These are phyloP conservation scores for Lerista edwardsae DNA, from an alignment of 2,797 vertebrate genomes.

Conservation along the genomic window DNA sequence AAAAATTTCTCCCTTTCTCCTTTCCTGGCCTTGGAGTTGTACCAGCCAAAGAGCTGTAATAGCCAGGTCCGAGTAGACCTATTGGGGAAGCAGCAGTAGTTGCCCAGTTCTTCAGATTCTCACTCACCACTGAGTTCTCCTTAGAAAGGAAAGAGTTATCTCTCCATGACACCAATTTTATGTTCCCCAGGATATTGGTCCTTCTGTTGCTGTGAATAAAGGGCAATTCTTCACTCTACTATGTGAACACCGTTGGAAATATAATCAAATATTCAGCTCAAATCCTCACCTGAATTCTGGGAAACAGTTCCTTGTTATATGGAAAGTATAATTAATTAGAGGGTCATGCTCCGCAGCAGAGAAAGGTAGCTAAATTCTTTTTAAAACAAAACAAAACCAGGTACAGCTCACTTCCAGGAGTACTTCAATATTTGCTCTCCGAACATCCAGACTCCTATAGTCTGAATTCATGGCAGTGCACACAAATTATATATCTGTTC, in stretches of 20 bases:
- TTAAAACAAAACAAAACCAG: not conserved
- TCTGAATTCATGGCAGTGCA: conserved; percentile 15
- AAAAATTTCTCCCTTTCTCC: no score
- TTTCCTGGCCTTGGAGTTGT: no score
- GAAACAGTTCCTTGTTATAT: not conserved
- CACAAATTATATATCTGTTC: conserved; percentile 25
- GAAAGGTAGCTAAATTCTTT: not conserved
- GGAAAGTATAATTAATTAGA: conserved; percentile 30
- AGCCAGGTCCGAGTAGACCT: no score
- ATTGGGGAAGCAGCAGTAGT: not conserved
- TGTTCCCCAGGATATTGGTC: not conserved
- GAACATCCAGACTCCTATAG: not conserved
- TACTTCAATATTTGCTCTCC: conserved; percentile 32
- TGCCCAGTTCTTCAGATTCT: not conserved
- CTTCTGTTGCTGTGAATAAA: not conserved
- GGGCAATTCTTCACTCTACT: not conserved
- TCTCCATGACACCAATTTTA: not conserved
- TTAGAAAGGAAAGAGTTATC: not conserved
- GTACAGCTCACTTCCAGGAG: not conserved
- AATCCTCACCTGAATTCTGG: not conserved
- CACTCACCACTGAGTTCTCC: not conserved
- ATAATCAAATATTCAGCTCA: conserved; percentile 12
- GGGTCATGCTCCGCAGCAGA: not conserved
- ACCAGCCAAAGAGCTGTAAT: no score
- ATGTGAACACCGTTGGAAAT: not conserved